phyloP scores from a whole-genome alignment of 1,140 invertebrate species.

The Leptinotarsa undecemlineata region DNA sequence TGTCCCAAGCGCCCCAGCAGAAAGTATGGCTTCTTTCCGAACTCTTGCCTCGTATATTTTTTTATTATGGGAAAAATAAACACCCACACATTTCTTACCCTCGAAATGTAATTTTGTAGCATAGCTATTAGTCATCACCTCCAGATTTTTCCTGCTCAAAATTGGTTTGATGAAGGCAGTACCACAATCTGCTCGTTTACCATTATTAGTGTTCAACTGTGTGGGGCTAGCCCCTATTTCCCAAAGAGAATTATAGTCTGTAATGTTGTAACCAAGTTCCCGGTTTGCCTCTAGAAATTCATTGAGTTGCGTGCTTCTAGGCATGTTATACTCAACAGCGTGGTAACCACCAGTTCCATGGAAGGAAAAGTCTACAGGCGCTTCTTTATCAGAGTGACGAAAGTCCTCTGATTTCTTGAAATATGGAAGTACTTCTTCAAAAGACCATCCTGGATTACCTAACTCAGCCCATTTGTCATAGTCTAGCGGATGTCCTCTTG shows the following conservation, averaged over 20 bases:
- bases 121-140: slow-evolving; percentile 68
- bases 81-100: slow-evolving; percentile 70
- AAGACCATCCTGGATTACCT: slow-evolving; percentile 68
- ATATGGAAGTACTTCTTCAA: slow-evolving; percentile 65
- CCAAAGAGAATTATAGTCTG: not conserved
- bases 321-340: slow-evolving; percentile 24
- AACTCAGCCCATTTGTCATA: slow-evolving; percentile 74
- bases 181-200: slow-evolving; percentile 71
- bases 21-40: slow-evolving; percentile 73
- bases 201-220: slow-evolving; percentile 52
- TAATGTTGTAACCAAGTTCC: not conserved
- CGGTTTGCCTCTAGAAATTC: slow-evolving; percentile 44
- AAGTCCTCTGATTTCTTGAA: slow-evolving; percentile 58
- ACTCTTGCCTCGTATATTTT: slow-evolving; percentile 57
- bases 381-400: slow-evolving; percentile 54
- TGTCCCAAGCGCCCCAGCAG: slow-evolving; percentile 69
- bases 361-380: slow-evolving; percentile 13
- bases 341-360: slow-evolving; percentile 29
- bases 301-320: slow-evolving; percentile 2
- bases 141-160: slow-evolving; percentile 69
- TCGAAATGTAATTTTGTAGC: slow-evolving; percentile 76
- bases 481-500: slow-evolving; percentile 64
- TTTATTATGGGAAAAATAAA: slow-evolving; percentile 62
- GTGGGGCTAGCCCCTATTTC: not conserved
- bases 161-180: slow-evolving; percentile 73